Evolutionary conservation across 1,140 invertebrate species (phyloP), one percentile per base, ranked within the genome.

Genomic region (Neodiprion lecontei): DNA sequence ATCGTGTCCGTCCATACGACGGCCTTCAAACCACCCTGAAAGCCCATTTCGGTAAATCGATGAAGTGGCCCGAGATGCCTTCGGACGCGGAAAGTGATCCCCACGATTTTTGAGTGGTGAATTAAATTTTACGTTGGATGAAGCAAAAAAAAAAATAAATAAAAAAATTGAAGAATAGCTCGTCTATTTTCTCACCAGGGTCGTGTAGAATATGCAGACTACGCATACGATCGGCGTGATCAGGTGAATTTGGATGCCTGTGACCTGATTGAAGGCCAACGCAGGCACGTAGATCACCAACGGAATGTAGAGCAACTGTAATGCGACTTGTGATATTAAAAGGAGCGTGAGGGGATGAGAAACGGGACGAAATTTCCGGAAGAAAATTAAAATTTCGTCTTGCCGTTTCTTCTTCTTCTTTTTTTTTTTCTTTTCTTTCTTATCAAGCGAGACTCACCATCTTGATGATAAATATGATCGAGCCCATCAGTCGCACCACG

Each of bases 201-300:
- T 92, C 1, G 95, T 96, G 82, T 96, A 96, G 82, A 96, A 94
- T 49, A 95, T 94, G 85, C 95, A 96, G 21, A 96, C 91, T 14
- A 92, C 86, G 74, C 93, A 95, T 28, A 95, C 93, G 14, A 93
- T 82, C 7, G 91, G 87, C 67, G 95, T 93, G 48, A 94, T 91
- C 65, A 92, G 79, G 82, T 94, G 93, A 53, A 95, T 87, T 75
- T 93, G 91, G 2, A 95, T 87, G 12, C 93, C 94, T 48, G 94
- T 95, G 17, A 95, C 94, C 92, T 96, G 94, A 88, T 95, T 95
- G 79, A 98, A 93, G 10, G 96, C 96, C 83, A 97, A 89, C 1
- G 96, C 95, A 73, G 96, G 96, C 1, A 96, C 95, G 85, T 96
- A 97, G 68, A 97, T 94, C 1, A 97, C 96, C 76, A 98, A 93